phyloP scores from a whole-genome alignment of 2,888 invertebrate genomes.

The Gymnoscelis rufifasciata region DNA sequence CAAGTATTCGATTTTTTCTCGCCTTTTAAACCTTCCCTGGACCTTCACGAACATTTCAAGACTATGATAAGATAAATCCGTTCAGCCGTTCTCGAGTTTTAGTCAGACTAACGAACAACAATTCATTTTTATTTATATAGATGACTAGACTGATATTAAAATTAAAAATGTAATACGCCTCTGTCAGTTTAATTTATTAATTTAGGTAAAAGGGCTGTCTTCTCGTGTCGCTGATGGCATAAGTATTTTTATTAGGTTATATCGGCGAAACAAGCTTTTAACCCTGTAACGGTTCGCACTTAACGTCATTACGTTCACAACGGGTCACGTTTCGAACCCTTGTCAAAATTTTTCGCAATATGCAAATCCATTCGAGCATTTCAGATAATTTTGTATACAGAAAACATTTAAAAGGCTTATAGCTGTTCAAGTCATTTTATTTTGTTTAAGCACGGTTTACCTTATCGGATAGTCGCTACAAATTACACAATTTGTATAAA shows the following conservation, averaged over 20 bases:
- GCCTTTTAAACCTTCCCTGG: too few relatives aligned
- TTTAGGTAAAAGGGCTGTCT: background rate
- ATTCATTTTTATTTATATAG: too few relatives aligned
- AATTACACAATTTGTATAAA: too few relatives aligned
- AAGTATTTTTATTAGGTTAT: slow-evolving; percentile 38
- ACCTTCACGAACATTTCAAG: too few relatives aligned
- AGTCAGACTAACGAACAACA: too few relatives aligned
- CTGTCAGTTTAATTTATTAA: too few relatives aligned
- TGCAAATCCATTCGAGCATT: slow-evolving; percentile 37
- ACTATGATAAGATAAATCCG: too few relatives aligned
- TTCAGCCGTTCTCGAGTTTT: too few relatives aligned
- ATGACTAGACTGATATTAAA: too few relatives aligned
- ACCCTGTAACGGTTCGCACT: slow-evolving; percentile 34
- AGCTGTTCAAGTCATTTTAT: background rate
- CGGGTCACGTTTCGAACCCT: slow-evolving; percentile 33
- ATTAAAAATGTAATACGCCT: too few relatives aligned
- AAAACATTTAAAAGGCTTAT: background rate
- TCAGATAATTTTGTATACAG: slow-evolving; percentile 11
- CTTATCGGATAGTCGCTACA: too few relatives aligned
- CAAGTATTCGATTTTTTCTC: too few relatives aligned
- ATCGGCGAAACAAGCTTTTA: slow-evolving; percentile 40
- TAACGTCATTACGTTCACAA: slow-evolving; percentile 38
- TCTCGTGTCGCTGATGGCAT: background rate
- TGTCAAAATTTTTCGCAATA: slow-evolving; percentile 37
- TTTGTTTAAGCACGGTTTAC: background rate